A percentile compares a stretch with the other conserved stretches of the same genome.
Conservation (phyloP, 2,113 vertebrate genomes). For the Urocitellus parryii region DNA sequence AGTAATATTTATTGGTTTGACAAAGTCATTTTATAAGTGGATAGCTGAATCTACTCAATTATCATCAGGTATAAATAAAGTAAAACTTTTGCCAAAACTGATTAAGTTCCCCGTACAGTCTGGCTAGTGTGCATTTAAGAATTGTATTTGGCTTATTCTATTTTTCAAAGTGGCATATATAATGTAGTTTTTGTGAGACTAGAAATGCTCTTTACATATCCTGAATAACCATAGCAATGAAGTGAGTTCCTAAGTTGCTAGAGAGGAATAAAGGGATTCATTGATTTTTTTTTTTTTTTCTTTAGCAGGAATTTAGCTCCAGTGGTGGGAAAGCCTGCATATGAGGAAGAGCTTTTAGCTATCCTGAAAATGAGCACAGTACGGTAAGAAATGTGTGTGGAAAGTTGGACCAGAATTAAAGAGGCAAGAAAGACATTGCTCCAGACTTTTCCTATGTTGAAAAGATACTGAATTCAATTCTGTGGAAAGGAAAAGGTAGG, state of each 20-base stretch:
- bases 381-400: not conserved
- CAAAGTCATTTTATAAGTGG: not conserved
- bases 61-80: not conserved
- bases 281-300: not conserved
- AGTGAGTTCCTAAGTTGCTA: not conserved
- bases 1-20: not conserved
- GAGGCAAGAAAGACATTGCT: not conserved
- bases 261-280: not conserved
- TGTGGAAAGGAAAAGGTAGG: not conserved
- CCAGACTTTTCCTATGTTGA: not conserved
- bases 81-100: not conserved
- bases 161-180: not conserved
- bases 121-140: not conserved
- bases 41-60: too few species aligned
- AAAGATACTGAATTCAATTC: not conserved
- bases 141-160: not conserved
- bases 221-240: not conserved
- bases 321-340: not conserved
- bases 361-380: not conserved
- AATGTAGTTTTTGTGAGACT: not conserved
- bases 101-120: not conserved
- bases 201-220: not conserved
- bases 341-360: not conserved
- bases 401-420: too few species aligned
- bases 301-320: not conserved